A percentile compares a stretch with the other conserved stretches of the same genome.
Conservation (phyloP, 92 coral and sea anemone genomes). For the Anthopleura xanthogrammica region DNA sequence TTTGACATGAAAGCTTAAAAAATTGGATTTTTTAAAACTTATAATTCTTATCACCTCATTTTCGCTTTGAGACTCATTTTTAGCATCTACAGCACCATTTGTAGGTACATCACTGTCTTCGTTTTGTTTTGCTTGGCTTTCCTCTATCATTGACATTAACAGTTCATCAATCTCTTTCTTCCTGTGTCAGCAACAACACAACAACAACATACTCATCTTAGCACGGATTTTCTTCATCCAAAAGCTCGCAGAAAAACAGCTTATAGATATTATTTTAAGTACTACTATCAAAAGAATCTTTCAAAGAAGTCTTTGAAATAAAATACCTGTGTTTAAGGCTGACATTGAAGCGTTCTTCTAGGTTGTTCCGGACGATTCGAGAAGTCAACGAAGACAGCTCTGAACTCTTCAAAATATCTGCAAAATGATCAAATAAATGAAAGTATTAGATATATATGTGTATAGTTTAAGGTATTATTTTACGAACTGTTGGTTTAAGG, state of each 20-base stretch:
- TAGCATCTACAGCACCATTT: conserved; percentile 20
- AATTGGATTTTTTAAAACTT: not conserved
- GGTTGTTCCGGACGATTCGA: conserved; percentile 64
- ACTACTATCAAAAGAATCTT: not conserved
- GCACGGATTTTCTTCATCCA: not conserved
- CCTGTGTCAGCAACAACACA: conserved; percentile 25
- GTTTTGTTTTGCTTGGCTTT: conserved; percentile 37
- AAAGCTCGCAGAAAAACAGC: not conserved
- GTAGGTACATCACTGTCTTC: conserved; percentile 24
- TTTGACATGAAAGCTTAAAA: not conserved
- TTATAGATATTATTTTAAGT: not conserved
- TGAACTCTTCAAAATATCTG: conserved; percentile 75
- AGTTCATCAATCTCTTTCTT: conserved; percentile 85
- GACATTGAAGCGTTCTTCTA: conserved; percentile 72
- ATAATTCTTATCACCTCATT: conserved; percentile 35
- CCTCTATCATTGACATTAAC: conserved; percentile 73
- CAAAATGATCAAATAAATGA: not conserved
- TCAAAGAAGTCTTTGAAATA: not conserved
- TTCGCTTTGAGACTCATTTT: conserved; percentile 22
- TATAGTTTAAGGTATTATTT: not conserved
- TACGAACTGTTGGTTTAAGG: not conserved
- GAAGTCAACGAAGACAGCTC: conserved; percentile 88
- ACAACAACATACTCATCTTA: not conserved
- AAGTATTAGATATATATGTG: not conserved
- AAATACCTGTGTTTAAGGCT: conserved; percentile 65